Conservation (phyloP, 2,797 vertebrate genomes). For the Falco peregrinus region DNA sequence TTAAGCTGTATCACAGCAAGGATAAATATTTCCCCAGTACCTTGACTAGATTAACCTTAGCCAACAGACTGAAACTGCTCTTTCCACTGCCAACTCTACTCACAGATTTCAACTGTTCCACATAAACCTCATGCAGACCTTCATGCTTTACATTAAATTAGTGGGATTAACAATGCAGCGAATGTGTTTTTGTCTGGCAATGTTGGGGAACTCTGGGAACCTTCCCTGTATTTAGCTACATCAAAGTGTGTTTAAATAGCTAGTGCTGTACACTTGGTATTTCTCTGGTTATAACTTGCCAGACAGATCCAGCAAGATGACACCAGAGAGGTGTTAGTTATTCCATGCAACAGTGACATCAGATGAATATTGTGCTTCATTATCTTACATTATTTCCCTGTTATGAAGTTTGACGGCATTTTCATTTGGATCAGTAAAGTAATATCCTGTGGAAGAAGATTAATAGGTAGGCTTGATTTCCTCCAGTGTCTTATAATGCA, state of each 20-base stretch:
- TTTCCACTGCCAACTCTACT: constrained; percentile 39
- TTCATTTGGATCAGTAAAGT: constrained; percentile 33
- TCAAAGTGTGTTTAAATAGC: constrained; percentile 27
- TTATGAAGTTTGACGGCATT: constrained; percentile 5
- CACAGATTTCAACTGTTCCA: constrained; percentile 30
- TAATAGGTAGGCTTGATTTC: neutral
- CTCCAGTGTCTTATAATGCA: neutral
- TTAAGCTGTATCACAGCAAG: constrained; percentile 30
- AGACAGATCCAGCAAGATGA: neutral
- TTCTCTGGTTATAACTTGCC: constrained; percentile 14
- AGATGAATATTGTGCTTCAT: constrained; percentile 34
- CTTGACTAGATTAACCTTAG: constrained; percentile 57
- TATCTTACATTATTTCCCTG: constrained; percentile 5
- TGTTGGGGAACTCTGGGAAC: neutral
- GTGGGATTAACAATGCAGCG: constrained; percentile 50
- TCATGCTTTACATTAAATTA: constrained; percentile 34
- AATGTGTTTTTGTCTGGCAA: constrained; percentile 37
- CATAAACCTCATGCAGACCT: constrained; percentile 37
- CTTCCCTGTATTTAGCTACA: constrained; percentile 32
- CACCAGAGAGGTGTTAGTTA: constrained; percentile 32
- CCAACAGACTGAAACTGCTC: constrained; percentile 42
- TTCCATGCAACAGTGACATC: constrained; percentile 35
- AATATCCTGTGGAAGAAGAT: constrained; percentile 1
- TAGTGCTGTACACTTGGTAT: neutral
- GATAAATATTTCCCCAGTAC: constrained; percentile 46